Percentiles rank a stretch among this genome's conserved stretches.
phyloP scores from a whole-genome alignment of 1,140 invertebrate genomes.

The Ceratoteleas bidentatus region DNA sequence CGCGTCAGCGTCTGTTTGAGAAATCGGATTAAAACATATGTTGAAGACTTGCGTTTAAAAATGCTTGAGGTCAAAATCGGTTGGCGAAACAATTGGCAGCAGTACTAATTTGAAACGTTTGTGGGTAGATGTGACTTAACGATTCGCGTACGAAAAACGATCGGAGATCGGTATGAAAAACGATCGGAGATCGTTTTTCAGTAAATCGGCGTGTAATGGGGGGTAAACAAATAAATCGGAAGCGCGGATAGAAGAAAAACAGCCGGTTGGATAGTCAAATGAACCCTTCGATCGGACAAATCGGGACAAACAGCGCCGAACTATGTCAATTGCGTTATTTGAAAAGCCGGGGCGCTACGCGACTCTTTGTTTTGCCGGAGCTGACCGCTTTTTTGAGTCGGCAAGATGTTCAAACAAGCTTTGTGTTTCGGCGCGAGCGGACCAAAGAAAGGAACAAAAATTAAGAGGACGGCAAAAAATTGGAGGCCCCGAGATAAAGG shows the following conservation, averaged over 20 bases:
- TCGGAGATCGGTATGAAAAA: too few species aligned
- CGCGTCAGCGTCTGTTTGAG: too few species aligned
- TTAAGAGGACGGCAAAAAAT: constrained; percentile 1
- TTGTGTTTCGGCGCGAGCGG: constrained; percentile 1
- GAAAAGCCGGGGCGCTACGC: not conserved
- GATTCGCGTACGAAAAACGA: too few species aligned
- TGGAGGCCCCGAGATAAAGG: not conserved
- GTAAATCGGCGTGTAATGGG: too few species aligned
- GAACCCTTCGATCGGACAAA: not conserved
- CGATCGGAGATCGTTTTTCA: too few species aligned
- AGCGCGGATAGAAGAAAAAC: not conserved
- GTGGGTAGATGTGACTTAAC: too few species aligned
- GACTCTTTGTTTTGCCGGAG: constrained; percentile 3
- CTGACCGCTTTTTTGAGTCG: constrained; percentile 7
- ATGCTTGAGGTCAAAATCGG: too few species aligned
- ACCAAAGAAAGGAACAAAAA: constrained; percentile 1
- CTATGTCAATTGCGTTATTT: constrained; percentile 13
- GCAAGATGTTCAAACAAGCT: not conserved
- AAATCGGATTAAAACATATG: too few species aligned
- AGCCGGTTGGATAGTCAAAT: not conserved
- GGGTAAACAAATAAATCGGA: too few species aligned
- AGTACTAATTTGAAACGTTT: too few species aligned
- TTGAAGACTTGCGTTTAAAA: too few species aligned
- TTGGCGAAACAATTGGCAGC: too few species aligned
- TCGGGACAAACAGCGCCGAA: not conserved